phyloP scores from a whole-genome alignment of 2,113 vertebrate genomes.

The Oryzias celebensis region DNA sequence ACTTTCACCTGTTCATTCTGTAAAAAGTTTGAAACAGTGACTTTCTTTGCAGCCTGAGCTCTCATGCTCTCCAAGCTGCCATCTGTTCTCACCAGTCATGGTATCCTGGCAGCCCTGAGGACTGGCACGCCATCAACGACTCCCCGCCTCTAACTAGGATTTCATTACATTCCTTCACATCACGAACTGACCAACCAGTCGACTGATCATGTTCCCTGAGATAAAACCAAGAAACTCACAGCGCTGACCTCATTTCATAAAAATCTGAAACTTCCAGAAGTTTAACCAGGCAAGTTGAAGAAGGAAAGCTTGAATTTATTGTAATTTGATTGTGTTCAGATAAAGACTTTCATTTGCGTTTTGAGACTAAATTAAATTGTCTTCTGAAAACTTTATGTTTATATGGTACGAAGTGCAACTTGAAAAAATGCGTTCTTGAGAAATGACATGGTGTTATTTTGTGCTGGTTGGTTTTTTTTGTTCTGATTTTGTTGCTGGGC shows the following conservation, averaged over 20 bases:
- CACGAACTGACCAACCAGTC: conserved; percentile 16
- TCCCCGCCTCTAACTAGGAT: conserved; percentile 17
- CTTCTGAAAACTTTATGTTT: too few species aligned
- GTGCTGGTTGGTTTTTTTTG: too few species aligned
- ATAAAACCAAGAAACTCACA: conserved; percentile 25
- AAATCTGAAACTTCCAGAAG: not conserved
- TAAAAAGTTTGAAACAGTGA: conserved; percentile 6
- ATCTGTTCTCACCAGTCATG: conserved; percentile 72
- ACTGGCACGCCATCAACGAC: conserved; percentile 52
- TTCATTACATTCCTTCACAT: conserved; percentile 11
- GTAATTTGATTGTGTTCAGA: too few species aligned
- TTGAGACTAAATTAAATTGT: too few species aligned
- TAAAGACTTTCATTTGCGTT: too few species aligned
- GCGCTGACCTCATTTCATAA: not conserved
- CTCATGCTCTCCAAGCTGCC: conserved; percentile 40
- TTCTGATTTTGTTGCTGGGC: too few species aligned
- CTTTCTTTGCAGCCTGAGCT: conserved; percentile 8
- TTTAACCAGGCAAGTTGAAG: not conserved
- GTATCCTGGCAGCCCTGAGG: conserved; percentile 63
- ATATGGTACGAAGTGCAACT: too few species aligned
- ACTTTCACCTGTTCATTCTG: conserved; percentile 6
- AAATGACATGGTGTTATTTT: too few species aligned
- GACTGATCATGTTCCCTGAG: conserved; percentile 27
- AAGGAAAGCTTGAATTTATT: too few species aligned
- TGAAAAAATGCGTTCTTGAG: too few species aligned